A percentile compares a stretch with the other conserved stretches of the same genome.
Evolutionary conservation across 2,113 vertebrate genomes (phyloP).

Genomic region (Varanus komodoensis): DNA sequence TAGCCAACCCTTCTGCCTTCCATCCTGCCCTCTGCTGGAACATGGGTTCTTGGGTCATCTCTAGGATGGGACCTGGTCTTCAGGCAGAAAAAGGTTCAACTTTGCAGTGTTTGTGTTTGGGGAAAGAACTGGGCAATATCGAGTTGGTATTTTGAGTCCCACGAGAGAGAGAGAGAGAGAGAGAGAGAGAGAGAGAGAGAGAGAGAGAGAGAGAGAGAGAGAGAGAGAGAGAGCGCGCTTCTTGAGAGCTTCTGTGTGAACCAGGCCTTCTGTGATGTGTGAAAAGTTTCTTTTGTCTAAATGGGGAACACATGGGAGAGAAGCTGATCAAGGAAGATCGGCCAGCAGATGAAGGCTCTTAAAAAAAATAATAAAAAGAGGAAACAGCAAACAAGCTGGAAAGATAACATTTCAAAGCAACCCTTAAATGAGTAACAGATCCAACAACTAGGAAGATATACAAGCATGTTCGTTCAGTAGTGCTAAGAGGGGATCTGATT

Average conservation of each 20-base stretch:
- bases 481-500: background rate
- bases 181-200: too few species aligned
- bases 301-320: conserved; percentile 10
- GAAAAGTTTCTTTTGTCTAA: conserved; percentile 20
- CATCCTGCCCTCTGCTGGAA: too few species aligned
- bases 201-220: background rate
- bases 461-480: background rate
- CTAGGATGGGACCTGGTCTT: too few species aligned
- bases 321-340: conserved; percentile 2
- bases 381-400: conserved; percentile 33
- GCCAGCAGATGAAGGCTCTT: conserved; percentile 13
- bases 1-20: too few species aligned
- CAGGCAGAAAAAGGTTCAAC: too few species aligned
- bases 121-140: too few species aligned
- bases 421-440: conserved; percentile 25
- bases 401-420: conserved; percentile 38
- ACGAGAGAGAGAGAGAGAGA: background rate
- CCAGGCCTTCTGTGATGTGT: background rate
- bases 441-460: background rate
- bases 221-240: too few species aligned
- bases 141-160: too few species aligned
- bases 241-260: background rate
- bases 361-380: background rate
- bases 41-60: too few species aligned
- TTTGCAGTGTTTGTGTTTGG: too few species aligned